Conservation (phyloP, 2,113 vertebrate species). For the Oceanodroma tethys region DNA sequence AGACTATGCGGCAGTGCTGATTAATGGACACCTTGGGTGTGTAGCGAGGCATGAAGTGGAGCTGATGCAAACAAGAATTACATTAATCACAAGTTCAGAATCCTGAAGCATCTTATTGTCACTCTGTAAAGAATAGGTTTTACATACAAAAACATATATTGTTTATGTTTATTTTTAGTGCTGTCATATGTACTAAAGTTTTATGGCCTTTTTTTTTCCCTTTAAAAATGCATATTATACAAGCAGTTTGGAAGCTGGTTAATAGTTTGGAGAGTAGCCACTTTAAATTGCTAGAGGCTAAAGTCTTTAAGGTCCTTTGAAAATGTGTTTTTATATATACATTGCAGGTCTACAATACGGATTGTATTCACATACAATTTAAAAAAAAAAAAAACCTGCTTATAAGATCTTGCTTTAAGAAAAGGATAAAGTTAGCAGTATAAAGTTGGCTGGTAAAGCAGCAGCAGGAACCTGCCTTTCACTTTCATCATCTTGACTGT, state of each 20-base stretch:
- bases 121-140: background rate
- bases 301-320: background rate
- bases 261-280: background rate
- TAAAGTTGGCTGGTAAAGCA: background rate
- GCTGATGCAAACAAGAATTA: background rate
- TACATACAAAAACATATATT: background rate
- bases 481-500: background rate
- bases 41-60: background rate
- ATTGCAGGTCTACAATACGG: background rate
- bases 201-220: background rate
- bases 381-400: background rate
- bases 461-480: background rate
- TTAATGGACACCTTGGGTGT: constrained; percentile 36
- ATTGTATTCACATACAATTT: background rate
- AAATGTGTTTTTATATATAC: background rate
- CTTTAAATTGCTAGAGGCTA: background rate
- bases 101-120: background rate
- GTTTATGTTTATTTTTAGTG: background rate
- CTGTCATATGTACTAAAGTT: background rate
- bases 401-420: background rate
- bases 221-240: background rate
- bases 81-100: constrained; percentile 21
- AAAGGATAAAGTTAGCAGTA: background rate
- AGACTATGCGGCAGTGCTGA: background rate
- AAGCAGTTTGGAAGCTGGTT: background rate